Conservation (phyloP, 2,113 vertebrate species). For the Myotis yumanensis region DNA sequence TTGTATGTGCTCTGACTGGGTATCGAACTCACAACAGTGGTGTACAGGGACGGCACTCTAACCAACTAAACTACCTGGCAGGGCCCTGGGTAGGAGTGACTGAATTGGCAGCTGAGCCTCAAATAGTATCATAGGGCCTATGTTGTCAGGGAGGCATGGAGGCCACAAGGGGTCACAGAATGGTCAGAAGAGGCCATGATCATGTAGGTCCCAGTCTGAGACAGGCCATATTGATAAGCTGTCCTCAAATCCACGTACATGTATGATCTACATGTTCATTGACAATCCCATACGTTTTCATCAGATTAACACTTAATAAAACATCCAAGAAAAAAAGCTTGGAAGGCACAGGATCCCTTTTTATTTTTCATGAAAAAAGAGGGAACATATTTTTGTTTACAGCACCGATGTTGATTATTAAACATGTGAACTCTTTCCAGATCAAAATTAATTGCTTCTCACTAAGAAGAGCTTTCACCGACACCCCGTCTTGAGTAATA, state of each 20-base stretch:
- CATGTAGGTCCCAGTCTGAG: not conserved
- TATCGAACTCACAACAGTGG: not conserved
- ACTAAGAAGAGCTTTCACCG: slow-evolving; percentile 25
- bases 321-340: not conserved
- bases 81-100: not conserved
- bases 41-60: not conserved
- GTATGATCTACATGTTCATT: not conserved
- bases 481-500: slow-evolving; percentile 34
- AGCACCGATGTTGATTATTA: not conserved
- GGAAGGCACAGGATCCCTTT: not conserved
- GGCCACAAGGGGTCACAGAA: not conserved
- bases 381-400: not conserved
- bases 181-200: not conserved
- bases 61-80: not conserved
- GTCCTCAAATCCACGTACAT: not conserved
- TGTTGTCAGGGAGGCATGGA: not conserved
- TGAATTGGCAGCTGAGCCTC: not conserved
- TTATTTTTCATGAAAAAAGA: slow-evolving; percentile 7
- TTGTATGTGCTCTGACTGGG: not conserved
- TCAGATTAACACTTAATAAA: not conserved
- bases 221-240: not conserved
- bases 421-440: slow-evolving; percentile 39
- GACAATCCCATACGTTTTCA: not conserved
- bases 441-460: slow-evolving; percentile 50
- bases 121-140: not conserved